Base-by-base conservation (phyloP, 2,797 vertebrate species). In the Poecilia wingei region DNA sequence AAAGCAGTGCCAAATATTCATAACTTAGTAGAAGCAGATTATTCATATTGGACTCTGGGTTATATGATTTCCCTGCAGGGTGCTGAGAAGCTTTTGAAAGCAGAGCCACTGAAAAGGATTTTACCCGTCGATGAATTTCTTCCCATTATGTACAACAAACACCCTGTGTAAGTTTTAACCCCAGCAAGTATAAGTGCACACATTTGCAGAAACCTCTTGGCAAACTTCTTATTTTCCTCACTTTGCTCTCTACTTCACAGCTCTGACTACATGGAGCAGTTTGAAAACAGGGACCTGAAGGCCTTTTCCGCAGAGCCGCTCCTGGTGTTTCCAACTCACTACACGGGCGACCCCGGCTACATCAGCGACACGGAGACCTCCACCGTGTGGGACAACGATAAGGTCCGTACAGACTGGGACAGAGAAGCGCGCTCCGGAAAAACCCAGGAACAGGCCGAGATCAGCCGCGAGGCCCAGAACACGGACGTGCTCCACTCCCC, bases 351-450 rank as follows among this genome's bases (percentile, higher is more conserved):
- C 2, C 57, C 92, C 0, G 98, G 98, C 1, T 99, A 99, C 73
- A 92, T 99, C 86, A 99, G 98, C 0, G 98, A 98, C 94, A 99
- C 98, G 0, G 98, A 99, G 90, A 98, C 98, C 51, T 98, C 98
- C 6, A 97, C 97, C 0, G 94, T 98, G 49, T 99, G 98, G 98
- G 96, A 98, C 94, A 96, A 98, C 0, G 97, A 98, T 47, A 94
- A 88, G 0, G 76, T 96, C 57, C 94, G 87, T 57, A 98, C 97
- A 0, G 97, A 98, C 93, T 98, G 97, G 97, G 97, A 98, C 93
- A 93, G 97, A 1, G 95, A 94, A 14, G 68, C 68, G 2, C 96
- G 95, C 69, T 97, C 97, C 0, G 96, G 96, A 78, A 99, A 99
- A 92, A 98, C 96, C 49, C 90, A 91, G 6, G 95, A 97, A 87